Evolutionary conservation across 2,888 invertebrate species (phyloP).

Genomic region (Meta bourneti): DNA sequence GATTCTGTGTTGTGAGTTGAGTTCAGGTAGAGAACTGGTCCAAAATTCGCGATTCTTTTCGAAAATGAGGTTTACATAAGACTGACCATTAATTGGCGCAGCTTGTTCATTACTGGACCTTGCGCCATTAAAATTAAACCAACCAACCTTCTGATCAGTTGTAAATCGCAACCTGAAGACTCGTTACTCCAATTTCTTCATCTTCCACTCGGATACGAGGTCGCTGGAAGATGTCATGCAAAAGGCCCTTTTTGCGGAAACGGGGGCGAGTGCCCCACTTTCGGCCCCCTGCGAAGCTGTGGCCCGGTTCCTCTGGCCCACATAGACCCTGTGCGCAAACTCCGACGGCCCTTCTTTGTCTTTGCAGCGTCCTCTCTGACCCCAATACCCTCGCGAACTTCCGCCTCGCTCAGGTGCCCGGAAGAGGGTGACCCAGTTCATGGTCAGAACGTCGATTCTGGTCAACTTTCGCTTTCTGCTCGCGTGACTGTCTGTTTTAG

Average conservation of each 20-base stretch:
- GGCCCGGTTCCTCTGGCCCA: constrained; percentile 16
- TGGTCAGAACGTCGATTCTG: constrained; percentile 9
- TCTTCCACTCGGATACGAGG: too few species aligned
- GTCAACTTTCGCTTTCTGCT: constrained; percentile 4
- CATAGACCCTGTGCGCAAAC: not conserved
- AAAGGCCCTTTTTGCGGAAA: not conserved
- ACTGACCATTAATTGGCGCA: too few species aligned
- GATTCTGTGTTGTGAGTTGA: too few species aligned
- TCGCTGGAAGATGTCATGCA: too few species aligned
- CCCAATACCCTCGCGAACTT: constrained; percentile 16
- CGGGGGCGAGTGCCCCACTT: constrained; percentile 6
- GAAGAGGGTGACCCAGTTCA: constrained; percentile 39
- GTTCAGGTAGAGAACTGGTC: too few species aligned
- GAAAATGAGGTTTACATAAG: too few species aligned
- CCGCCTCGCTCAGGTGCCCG: not conserved
- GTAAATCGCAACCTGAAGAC: too few species aligned
- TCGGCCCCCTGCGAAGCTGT: not conserved
- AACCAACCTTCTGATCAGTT: too few species aligned
- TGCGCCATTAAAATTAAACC: too few species aligned
- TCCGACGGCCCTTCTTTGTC: not conserved
- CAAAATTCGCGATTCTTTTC: too few species aligned
- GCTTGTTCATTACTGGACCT: too few species aligned
- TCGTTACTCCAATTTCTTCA: too few species aligned
- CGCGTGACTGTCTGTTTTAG: not conserved
- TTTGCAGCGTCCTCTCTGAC: not conserved